phyloP scores from a whole-genome alignment of 2,888 invertebrate genomes.

The Calameuta pallipes region DNA sequence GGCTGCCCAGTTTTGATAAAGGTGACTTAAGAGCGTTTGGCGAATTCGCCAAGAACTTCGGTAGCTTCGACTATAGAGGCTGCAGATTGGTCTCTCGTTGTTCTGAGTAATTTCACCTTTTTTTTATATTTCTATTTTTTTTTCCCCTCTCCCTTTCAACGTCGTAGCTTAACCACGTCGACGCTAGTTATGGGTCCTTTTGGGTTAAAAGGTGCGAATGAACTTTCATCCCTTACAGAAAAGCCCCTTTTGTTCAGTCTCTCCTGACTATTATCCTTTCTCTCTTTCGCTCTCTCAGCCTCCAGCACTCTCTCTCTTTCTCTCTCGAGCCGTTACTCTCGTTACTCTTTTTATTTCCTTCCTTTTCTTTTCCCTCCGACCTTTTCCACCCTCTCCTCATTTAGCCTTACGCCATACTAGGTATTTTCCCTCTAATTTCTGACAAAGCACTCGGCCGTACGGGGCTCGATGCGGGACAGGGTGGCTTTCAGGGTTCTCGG shows the following conservation, averaged over 20 bases:
- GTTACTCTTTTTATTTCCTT: conserved; percentile 4
- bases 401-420: conserved; percentile 11
- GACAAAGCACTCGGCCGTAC: conserved; percentile 37
- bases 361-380: too few species aligned
- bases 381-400: conserved; percentile 4
- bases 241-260: not conserved
- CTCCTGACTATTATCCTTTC: not conserved
- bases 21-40: too few species aligned
- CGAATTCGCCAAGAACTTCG: too few species aligned
- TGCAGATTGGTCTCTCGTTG: too few species aligned
- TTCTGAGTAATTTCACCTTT: not conserved
- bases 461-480: not conserved
- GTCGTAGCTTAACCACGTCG: too few species aligned
- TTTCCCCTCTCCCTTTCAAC: conserved; percentile 7
- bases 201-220: conserved; percentile 11
- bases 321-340: conserved; percentile 7
- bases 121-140: conserved; percentile 20
- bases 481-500: conserved; percentile 38
- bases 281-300: not conserved
- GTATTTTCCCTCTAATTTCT: conserved; percentile 49
- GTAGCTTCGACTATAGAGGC: too few species aligned
- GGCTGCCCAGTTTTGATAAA: too few species aligned
- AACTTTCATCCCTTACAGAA: conserved; percentile 5
- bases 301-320: not conserved
- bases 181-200: too few species aligned